A percentile compares a stretch with the other conserved stretches of the same genome.
Conservation (phyloP, 2,113 vertebrate genomes). For the Salvelinus namaycush region DNA sequence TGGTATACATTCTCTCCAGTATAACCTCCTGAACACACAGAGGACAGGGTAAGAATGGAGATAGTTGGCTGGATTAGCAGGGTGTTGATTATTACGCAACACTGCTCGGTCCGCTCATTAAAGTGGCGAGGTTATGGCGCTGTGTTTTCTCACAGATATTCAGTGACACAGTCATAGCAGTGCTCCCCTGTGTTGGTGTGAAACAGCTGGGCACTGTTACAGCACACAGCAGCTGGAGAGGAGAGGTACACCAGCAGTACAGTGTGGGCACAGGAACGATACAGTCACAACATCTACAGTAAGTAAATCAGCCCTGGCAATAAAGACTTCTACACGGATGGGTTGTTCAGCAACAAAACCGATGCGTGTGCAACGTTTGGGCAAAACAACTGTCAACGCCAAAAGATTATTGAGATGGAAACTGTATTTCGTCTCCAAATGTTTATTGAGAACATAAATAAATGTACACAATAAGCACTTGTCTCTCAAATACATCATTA, state of each 20-base stretch:
- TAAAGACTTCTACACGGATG: not conserved
- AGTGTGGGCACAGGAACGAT: not conserved
- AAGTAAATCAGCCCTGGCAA: not conserved
- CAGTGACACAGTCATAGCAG: slow-evolving; percentile 35
- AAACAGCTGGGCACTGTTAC: slow-evolving; percentile 52
- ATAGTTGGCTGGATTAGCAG: slow-evolving; percentile 36
- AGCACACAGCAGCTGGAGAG: slow-evolving; percentile 52
- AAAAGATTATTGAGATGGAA: too few relatives aligned
- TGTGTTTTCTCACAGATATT: slow-evolving; percentile 64
- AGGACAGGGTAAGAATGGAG: slow-evolving; percentile 24
- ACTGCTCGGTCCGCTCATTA: slow-evolving; percentile 37
- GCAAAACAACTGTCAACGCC: slow-evolving; percentile 2
- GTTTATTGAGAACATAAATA: too few relatives aligned
- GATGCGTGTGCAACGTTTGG: too few relatives aligned
- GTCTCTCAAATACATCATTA: too few relatives aligned
- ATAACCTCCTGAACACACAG: slow-evolving; percentile 15
- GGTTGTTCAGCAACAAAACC: too few relatives aligned
- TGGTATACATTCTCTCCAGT: slow-evolving; percentile 37
- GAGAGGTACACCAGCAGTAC: slow-evolving; percentile 5
- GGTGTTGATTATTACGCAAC: slow-evolving; percentile 40
- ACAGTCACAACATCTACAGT: not conserved
- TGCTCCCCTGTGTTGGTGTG: slow-evolving; percentile 12
- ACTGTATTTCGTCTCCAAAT: too few relatives aligned
- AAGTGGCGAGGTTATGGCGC: slow-evolving; percentile 36
- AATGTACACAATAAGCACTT: too few relatives aligned